Conservation (phyloP, 2,888 invertebrate species). For the Xanthia togata region DNA sequence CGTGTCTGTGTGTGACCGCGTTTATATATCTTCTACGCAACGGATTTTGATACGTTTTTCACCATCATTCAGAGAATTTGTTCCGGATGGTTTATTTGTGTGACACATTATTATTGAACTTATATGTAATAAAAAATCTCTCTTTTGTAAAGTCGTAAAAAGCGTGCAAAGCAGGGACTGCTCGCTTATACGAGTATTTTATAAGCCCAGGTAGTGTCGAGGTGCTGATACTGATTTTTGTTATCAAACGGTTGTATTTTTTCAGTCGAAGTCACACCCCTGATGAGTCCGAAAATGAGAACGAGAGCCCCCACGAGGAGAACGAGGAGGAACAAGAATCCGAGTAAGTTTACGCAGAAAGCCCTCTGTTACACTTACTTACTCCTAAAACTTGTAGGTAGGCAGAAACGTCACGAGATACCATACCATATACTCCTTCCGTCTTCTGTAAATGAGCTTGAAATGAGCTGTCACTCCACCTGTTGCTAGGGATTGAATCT, state of each 20-base stretch:
- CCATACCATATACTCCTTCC: neutral
- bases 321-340: constrained; percentile 38
- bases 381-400: neutral
- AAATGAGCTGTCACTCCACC: neutral
- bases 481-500: neutral
- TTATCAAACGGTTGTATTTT: constrained; percentile 6
- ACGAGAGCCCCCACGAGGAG: constrained; percentile 20
- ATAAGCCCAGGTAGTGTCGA: neutral
- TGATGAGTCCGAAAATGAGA: constrained; percentile 16
- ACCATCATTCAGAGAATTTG: neutral
- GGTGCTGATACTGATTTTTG: neutral
- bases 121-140: neutral
- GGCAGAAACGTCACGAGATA: neutral
- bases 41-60: neutral
- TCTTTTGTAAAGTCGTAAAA: neutral
- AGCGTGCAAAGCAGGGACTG: neutral
- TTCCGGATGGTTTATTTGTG: neutral
- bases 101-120: neutral
- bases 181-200: too few relatives aligned
- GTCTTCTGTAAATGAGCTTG: neutral
- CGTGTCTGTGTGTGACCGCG: neutral
- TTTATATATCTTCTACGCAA: neutral
- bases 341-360: constrained; percentile 24
- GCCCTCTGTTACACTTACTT: neutral
- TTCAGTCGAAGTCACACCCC: constrained; percentile 26